Evolutionary conservation across 2,888 invertebrate genomes (phyloP).

Genomic region (Cantharis rustica): DNA sequence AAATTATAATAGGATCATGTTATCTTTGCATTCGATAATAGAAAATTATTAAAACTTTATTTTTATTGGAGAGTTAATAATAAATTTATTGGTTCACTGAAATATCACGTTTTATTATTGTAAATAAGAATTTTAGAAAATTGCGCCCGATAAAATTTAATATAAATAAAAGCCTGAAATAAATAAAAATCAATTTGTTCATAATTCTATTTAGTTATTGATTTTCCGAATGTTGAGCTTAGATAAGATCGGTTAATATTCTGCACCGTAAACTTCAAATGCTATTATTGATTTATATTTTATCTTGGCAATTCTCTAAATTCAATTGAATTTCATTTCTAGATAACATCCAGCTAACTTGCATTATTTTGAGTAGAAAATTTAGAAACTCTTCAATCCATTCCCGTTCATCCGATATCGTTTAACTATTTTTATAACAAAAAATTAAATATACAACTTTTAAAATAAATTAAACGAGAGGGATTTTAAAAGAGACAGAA

Average conservation of each 20-base stretch:
- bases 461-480: not conserved
- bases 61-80: not conserved
- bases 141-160: not conserved
- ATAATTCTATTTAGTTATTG: conserved; percentile 4
- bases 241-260: conserved; percentile 4
- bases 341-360: conserved; percentile 1
- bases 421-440: not conserved
- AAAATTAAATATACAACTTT: not conserved
- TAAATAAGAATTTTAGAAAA: not conserved
- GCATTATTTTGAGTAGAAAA: not conserved
- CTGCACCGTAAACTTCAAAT: conserved; percentile 5
- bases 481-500: not conserved
- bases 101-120: not conserved
- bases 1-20: too few relatives aligned
- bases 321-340: conserved; percentile 4
- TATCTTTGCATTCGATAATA: too few relatives aligned
- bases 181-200: not conserved
- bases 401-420: not conserved
- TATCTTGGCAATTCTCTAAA: conserved; percentile 4
- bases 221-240: not conserved
- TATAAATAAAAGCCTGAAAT: not conserved
- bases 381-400: not conserved
- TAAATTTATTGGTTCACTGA: not conserved
- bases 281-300: conserved; percentile 3
- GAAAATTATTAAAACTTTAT: too few relatives aligned